A percentile compares a stretch with the other conserved stretches of the same genome.
These are phyloP conservation scores for Colaptes auratus DNA, from an alignment of 2,113 vertebrate genomes.

Conservation along the genomic window DNA sequence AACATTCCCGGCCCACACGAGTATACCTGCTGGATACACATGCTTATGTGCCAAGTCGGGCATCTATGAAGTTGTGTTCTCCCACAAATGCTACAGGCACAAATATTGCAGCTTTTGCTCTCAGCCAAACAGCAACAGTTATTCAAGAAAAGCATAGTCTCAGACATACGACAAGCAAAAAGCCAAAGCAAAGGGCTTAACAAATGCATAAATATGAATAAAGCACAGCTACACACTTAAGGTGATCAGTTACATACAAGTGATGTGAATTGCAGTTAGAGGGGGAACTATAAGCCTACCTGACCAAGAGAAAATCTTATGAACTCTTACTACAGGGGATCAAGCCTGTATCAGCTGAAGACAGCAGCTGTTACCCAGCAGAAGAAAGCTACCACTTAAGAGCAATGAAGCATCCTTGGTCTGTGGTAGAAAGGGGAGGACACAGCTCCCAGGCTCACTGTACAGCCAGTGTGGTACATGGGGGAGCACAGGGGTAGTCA, in stretches of 20 bases:
- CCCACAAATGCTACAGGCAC: background rate
- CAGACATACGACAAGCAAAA: background rate
- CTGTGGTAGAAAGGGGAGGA: background rate
- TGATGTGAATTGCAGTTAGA: background rate
- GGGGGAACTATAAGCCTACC: background rate
- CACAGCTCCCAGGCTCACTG: background rate
- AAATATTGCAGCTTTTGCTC: background rate
- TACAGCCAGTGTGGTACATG: fast-evolving
- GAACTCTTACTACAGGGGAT: background rate
- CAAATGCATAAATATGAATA: background rate
- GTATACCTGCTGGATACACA: background rate
- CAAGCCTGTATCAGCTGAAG: background rate
- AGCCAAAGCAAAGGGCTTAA: background rate
- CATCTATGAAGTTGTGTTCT: background rate
- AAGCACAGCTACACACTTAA: background rate
- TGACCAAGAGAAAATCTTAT: background rate
- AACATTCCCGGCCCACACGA: background rate
- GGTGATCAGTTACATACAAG: background rate
- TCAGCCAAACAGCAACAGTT: background rate
- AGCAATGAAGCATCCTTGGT: background rate
- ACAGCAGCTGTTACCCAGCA: fast-evolving
- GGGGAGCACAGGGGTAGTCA: background rate
- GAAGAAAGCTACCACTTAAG: background rate
- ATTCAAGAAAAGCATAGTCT: background rate
- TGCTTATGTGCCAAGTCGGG: background rate